Evolutionary conservation across 2,113 vertebrate species (phyloP), one percentile per base, ranked within the genome.

Genomic region (Oreochromis aureus): DNA sequence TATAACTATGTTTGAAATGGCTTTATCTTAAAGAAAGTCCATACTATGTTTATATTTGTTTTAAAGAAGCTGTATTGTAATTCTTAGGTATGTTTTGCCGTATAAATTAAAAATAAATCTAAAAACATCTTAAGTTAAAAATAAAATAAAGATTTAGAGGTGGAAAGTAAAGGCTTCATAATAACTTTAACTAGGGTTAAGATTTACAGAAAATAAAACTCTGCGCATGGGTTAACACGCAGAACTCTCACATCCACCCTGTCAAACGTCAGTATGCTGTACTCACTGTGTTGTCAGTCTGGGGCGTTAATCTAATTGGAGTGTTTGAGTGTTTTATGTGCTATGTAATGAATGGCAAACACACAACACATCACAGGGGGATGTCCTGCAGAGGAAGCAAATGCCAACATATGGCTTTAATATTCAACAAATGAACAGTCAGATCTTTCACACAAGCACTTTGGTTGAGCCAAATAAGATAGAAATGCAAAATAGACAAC

Each of bases 351-450:
- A 95, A 93, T 69, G 88, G 81, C 92, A 89, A 93, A 93, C 89
- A 87, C 92, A 89, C 78, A n/a, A 78, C 90, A 85, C 92, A 84
- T 91, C 78, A 86, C 36, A 69, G 85, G 79, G 89, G 73, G 87
- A 80, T 83, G 83, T 95, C 94, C 91, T 82, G 83, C 90, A 92
- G 89, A 91, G 91, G 93, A 95, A 83, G 82, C 84, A 83, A 91
- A 84, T 58, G 76, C 87, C 90, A 89, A 95, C 95, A 94, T 92
- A 96, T 95, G 95, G 95, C 93, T 95, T 94, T 94, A 94, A 95
- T 95, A 93, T 92, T 88, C 80, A 84, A 82, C 87, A 87, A 95
- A 94, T 90, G 87, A 91, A 91, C 87, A 86, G 63, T 56, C 80
- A 8, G 82, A 93, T 92, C 91, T 87, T 89, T 96, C 73, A 89